phyloP scores from a whole-genome alignment of 2,888 invertebrate genomes.

The Lasioglossum calceatum region DNA sequence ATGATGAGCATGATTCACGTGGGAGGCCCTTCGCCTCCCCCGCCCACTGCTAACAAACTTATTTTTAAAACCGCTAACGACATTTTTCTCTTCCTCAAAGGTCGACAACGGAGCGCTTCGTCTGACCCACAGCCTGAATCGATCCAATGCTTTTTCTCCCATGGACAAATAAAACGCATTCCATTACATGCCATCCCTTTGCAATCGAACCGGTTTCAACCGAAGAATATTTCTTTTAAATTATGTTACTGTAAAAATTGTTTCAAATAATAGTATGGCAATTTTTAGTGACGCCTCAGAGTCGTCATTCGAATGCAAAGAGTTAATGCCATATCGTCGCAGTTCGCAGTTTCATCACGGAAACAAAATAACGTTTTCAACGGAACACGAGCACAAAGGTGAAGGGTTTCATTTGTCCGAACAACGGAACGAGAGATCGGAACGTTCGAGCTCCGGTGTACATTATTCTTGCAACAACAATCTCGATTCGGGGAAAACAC shows the following conservation, averaged over 20 bases:
- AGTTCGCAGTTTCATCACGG: not conserved
- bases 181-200: not conserved
- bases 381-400: not conserved
- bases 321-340: too few species aligned
- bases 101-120: not conserved
- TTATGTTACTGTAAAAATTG: not conserved
- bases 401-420: not conserved
- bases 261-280: not conserved
- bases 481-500: not conserved
- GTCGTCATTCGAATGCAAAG: too few species aligned
- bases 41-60: not conserved
- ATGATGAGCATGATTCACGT: not conserved
- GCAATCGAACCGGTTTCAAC: too few species aligned
- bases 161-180: not conserved
- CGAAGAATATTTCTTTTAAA: too few species aligned
- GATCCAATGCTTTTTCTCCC: not conserved
- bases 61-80: constrained; percentile 11
- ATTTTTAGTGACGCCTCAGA: not conserved
- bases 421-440: not conserved
- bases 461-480: not conserved
- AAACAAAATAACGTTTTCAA: not conserved
- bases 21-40: constrained; percentile 1
- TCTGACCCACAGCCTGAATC: not conserved
- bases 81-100: constrained; percentile 8
- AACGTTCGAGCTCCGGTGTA: not conserved